Conservation (phyloP, 2,888 invertebrate genomes). For the Shargacucullia verbasci region DNA sequence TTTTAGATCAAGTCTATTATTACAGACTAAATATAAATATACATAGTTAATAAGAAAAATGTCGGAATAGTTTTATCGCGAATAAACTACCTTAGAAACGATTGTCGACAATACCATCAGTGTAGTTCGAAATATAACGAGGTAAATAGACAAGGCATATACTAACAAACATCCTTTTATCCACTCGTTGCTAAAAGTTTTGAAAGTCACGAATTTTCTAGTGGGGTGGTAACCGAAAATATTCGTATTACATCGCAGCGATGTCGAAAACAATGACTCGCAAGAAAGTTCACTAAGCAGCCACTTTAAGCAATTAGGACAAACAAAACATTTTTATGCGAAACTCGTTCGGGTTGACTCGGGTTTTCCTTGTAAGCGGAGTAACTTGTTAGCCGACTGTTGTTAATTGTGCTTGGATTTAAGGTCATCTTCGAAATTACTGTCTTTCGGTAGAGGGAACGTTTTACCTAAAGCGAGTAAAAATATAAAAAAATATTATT, state of each 20-base stretch:
- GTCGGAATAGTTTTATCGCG: too few relatives aligned
- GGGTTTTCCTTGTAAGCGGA: constrained; percentile 47
- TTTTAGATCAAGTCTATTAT: constrained; percentile 8
- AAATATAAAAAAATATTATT: too few relatives aligned
- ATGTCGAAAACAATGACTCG: constrained; percentile 87
- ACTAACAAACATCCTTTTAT: constrained; percentile 62
- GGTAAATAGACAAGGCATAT: constrained; percentile 22
- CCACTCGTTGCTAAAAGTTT: constrained; percentile 70
- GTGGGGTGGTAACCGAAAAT: constrained; percentile 78
- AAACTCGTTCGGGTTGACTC: constrained; percentile 62
- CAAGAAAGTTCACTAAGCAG: constrained; percentile 81
- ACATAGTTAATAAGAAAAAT: too few relatives aligned
- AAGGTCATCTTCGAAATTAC: constrained; percentile 24
- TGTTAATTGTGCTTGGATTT: constrained; percentile 45
- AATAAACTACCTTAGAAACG: too few relatives aligned
- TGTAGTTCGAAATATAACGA: background rate
- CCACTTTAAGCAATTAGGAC: constrained; percentile 87
- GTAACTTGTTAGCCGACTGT: constrained; percentile 50
- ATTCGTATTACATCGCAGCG: constrained; percentile 79
- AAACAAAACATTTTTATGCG: constrained; percentile 88
- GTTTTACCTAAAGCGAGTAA: too few relatives aligned
- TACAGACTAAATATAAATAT: too few relatives aligned
- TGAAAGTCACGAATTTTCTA: constrained; percentile 81
- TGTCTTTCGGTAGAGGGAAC: too few relatives aligned
- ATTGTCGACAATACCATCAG: too few relatives aligned